phyloP scores from a whole-genome alignment of 2,888 invertebrate species.

The Cephus pulcher region DNA sequence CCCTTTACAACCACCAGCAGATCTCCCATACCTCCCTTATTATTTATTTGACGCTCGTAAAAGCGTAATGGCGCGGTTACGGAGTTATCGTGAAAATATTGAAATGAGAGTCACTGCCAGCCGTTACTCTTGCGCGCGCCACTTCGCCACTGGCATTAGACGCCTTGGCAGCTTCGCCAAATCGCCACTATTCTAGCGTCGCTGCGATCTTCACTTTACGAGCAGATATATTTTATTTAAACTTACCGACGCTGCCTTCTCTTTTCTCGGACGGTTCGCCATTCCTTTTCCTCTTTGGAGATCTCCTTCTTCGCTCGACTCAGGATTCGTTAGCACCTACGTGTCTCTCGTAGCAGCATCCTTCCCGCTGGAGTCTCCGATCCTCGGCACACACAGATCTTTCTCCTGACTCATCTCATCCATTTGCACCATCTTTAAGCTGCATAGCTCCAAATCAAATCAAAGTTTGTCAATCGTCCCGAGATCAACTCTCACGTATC shows the following conservation, averaged over 20 bases:
- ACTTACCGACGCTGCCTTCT: not conserved
- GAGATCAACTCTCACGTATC: not conserved
- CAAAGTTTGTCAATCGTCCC: not conserved
- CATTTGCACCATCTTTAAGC: too few relatives aligned
- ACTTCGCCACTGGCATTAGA: slow-evolving; percentile 28
- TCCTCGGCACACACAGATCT: too few relatives aligned
- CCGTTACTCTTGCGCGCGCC: slow-evolving; percentile 21
- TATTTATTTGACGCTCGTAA: slow-evolving; percentile 62
- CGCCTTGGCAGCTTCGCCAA: not conserved
- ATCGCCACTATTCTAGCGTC: not conserved
- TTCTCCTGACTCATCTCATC: too few relatives aligned
- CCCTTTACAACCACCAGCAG: not conserved
- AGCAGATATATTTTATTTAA: slow-evolving; percentile 42
- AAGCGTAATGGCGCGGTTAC: slow-evolving; percentile 36
- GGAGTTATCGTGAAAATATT: slow-evolving; percentile 63
- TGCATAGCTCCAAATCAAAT: too few relatives aligned
- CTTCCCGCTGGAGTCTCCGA: too few relatives aligned
- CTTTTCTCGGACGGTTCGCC: too few relatives aligned
- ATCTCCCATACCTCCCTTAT: slow-evolving; percentile 17
- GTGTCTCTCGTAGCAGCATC: too few relatives aligned
- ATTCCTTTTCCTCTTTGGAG: too few relatives aligned
- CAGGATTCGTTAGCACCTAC: too few relatives aligned
- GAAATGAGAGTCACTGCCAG: slow-evolving; percentile 55
- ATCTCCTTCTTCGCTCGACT: too few relatives aligned
- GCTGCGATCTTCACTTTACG: slow-evolving; percentile 30